A percentile compares a stretch with the other conserved stretches of the same genome.
Evolutionary conservation across 2,888 invertebrate genomes (phyloP).

Genomic region (Yponomeuta plumbellus): DNA sequence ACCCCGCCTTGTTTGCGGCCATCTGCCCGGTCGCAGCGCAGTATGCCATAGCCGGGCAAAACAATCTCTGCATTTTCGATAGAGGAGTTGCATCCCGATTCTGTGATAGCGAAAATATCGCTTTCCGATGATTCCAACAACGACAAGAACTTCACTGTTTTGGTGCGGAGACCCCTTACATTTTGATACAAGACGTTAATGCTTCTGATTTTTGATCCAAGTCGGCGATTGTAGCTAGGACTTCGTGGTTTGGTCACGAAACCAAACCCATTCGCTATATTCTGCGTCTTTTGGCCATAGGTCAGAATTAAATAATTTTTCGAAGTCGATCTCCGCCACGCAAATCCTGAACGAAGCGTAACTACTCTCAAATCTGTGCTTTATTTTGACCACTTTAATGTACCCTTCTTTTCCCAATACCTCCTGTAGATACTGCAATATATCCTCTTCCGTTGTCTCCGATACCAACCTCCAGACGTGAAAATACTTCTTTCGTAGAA

Average conservation of each 20-base stretch:
- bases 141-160: too few relatives aligned
- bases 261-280: slow-evolving; percentile 11
- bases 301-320: not conserved
- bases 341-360: slow-evolving; percentile 6
- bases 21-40: too few relatives aligned
- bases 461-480: not conserved
- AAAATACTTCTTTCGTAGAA: not conserved
- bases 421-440: slow-evolving; percentile 1
- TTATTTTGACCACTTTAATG: slow-evolving; percentile 3
- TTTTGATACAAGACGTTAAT: too few relatives aligned
- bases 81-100: too few relatives aligned
- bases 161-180: too few relatives aligned
- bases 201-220: too few relatives aligned
- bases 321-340: not conserved
- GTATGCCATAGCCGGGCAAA: too few relatives aligned
- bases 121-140: too few relatives aligned
- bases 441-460: not conserved
- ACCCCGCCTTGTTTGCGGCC: too few relatives aligned
- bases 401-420: not conserved
- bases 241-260: not conserved
- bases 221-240: too few relatives aligned
- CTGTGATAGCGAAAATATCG: too few relatives aligned
- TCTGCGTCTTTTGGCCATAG: not conserved
- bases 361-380: not conserved
- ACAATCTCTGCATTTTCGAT: too few relatives aligned